A percentile compares a stretch with the other conserved stretches of the same genome.
These are phyloP conservation scores for Apis florea DNA, from an alignment of 1,140 invertebrate species.

Conservation along the genomic window DNA sequence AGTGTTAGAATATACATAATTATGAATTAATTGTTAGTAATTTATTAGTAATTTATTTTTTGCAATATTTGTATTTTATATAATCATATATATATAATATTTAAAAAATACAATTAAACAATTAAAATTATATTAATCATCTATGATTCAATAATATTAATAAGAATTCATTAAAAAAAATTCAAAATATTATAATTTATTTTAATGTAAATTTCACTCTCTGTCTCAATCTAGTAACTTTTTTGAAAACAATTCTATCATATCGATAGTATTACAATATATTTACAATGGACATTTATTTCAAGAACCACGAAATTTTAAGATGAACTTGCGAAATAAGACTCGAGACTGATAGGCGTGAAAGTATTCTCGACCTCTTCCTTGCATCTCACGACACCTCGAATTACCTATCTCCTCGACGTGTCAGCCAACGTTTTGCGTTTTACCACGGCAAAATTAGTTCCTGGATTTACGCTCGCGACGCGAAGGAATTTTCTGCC, in stretches of 20 bases:
- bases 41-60: background rate
- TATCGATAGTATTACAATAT: background rate
- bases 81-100: too few relatives aligned
- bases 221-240: background rate
- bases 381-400: conserved; percentile 31
- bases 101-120: too few relatives aligned
- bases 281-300: background rate
- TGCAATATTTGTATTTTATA: too few relatives aligned
- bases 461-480: conserved; percentile 43
- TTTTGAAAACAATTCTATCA: conserved; percentile 1
- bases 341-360: conserved; percentile 44
- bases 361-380: conserved; percentile 43
- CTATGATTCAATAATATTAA: too few relatives aligned
- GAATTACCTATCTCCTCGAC: conserved; percentile 15
- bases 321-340: conserved; percentile 39
- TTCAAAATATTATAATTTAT: too few relatives aligned
- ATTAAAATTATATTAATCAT: too few relatives aligned
- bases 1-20: background rate
- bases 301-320: conserved; percentile 19
- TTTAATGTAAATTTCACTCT: background rate
- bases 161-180: too few relatives aligned
- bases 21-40: background rate
- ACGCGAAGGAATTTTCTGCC: conserved; percentile 45
- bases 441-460: conserved; percentile 29
- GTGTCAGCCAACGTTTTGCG: conserved; percentile 34